phyloP scores from a whole-genome alignment of 1,140 invertebrate genomes.

The Pseudoatta argentina region DNA sequence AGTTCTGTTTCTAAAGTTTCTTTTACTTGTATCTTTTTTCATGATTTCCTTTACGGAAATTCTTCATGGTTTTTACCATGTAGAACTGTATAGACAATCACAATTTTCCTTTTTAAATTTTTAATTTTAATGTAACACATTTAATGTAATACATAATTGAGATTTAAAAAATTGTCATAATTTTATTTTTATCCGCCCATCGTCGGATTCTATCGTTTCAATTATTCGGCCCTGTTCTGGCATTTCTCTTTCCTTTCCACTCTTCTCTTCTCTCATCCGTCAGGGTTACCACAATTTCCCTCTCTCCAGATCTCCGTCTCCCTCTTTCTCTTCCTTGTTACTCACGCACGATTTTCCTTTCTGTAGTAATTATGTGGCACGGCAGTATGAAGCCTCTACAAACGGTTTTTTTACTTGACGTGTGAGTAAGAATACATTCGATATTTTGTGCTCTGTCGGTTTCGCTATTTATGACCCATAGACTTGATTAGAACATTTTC shows the following conservation, averaged over 20 bases:
- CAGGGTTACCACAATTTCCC: constrained; percentile 21
- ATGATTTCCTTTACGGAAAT: neutral
- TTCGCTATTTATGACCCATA: neutral
- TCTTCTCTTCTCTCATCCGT: constrained; percentile 15
- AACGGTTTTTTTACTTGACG: constrained; percentile 60
- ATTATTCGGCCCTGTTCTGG: constrained; percentile 35
- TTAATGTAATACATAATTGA: neutral
- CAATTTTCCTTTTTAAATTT: neutral
- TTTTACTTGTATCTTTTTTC: neutral
- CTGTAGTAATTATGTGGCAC: constrained; percentile 66
- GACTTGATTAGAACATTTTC: neutral
- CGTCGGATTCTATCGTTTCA: constrained; percentile 13
- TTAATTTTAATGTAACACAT: neutral
- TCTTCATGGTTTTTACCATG: neutral
- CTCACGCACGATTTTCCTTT: constrained; percentile 26
- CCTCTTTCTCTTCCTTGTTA: constrained; percentile 51
- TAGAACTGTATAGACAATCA: neutral
- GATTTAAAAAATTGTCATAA: neutral
- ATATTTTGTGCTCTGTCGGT: neutral
- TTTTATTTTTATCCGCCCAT: neutral
- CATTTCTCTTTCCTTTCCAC: neutral
- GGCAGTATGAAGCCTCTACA: constrained; percentile 52
- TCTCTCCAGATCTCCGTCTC: constrained; percentile 29
- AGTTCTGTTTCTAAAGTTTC: neutral
- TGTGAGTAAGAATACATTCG: constrained; percentile 45